Conservation (phyloP, 2,113 vertebrate species). For the Artemisiospiza belli region DNA sequence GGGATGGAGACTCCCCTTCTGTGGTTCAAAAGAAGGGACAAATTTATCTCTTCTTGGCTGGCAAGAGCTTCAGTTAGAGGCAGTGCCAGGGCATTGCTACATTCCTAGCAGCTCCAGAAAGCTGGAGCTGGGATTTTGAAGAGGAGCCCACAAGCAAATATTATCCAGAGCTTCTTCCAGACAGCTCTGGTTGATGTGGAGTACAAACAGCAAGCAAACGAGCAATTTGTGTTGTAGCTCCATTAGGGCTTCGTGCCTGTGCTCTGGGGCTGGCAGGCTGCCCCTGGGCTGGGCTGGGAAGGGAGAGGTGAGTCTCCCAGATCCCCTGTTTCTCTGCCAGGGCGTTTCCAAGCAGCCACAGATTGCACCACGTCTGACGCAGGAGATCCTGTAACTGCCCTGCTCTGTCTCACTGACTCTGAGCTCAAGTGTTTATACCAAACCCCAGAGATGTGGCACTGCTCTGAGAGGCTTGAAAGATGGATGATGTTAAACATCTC, state of each 20-base stretch:
- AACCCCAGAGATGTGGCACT: background rate
- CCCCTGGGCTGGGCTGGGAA: background rate
- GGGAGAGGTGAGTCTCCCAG: background rate
- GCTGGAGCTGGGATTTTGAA: background rate
- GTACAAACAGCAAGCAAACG: background rate
- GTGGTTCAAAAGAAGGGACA: background rate
- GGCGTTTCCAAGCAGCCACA: background rate
- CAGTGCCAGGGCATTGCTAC: background rate
- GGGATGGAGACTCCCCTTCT: background rate
- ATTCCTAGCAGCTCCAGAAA: background rate
- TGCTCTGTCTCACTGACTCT: accelerated
- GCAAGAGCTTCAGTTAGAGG: background rate
- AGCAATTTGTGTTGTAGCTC: background rate
- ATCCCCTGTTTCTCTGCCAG: background rate
- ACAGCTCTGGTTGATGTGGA: background rate
- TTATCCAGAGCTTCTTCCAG: slow-evolving; percentile 2
- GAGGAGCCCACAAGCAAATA: background rate
- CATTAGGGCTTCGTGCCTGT: background rate
- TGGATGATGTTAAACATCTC: background rate
- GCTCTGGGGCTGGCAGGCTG: background rate
- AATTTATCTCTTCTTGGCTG: background rate
- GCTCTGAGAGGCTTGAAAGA: background rate
- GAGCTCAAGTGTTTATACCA: background rate
- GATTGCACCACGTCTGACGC: background rate
- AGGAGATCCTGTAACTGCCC: background rate